Base-by-base conservation (phyloP, 2,113 vertebrate species). In the Centropus unirufus region DNA sequence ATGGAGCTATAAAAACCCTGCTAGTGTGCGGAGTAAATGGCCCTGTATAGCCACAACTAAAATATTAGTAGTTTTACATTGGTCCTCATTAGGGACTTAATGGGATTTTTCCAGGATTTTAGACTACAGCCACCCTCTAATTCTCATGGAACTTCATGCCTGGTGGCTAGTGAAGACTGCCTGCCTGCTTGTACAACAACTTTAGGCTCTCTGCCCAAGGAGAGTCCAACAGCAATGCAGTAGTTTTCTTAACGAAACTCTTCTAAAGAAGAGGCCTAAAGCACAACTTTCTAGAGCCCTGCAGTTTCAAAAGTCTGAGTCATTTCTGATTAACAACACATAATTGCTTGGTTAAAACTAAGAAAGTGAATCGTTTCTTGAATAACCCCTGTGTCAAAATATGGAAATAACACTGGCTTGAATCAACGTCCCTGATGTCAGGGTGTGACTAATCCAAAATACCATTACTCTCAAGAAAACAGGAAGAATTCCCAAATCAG, bases 221-320 rank as follows among this genome's bases (percentile, higher is more conserved):
- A 36, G 11, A 68, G 5, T 20, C 54, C 72, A 62, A 49, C 1
- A 46, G 32, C 36, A 81, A 39, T 3, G 32, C 4, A 59, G 55
- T 6, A 19, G 32, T 74, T 62, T 54, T 39, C 78, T 85, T 62
- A 86, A 46, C 8, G 13, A 67, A 61, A 84, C n/a, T 23, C 55
- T 83, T 80, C 47, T n/a, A 86, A 51, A 75, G 42, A 80, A 63
- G 30, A 27, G n/a, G 14, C n/a, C 27, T 32, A 83, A 88, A 93
- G 2, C 15, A 49, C 14, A 82, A 19, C 26, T 58, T 69, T 54
- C 36, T 47, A 42, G 24, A 88, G 68, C 9, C 32, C 57, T 7
- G 21, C 9, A 68, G 23, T 51, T 76, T 73, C 58, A 92, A 49
- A 76, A 18, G 40, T 66, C 54, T 79, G 55, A 64, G 36, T 5